phyloP scores from a whole-genome alignment of 2,888 invertebrate species.

The Spodoptera littoralis region DNA sequence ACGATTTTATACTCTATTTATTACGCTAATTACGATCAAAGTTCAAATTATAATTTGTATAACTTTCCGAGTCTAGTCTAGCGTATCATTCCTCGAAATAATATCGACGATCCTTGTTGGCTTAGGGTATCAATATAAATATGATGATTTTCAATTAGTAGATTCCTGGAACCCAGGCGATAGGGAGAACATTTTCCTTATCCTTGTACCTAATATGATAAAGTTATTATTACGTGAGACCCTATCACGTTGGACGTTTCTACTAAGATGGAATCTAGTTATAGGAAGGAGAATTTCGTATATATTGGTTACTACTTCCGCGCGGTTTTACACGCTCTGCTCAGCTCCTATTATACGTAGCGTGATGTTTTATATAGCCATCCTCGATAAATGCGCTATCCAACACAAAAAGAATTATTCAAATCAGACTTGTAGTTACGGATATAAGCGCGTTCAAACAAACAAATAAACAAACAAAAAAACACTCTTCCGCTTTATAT shows the following conservation, averaged over 20 bases:
- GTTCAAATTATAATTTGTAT: not conserved
- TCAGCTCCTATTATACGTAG: no score
- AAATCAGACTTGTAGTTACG: no score
- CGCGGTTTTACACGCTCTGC: no score
- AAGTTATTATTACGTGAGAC: conserved; percentile 4
- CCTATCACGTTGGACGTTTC: conserved; percentile 5
- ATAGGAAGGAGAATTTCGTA: not conserved
- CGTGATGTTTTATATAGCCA: no score
- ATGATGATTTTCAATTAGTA: conserved; percentile 24
- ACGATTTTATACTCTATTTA: no score
- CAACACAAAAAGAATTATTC: no score
- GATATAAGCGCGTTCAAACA: no score
- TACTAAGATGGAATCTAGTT: conserved; percentile 18
- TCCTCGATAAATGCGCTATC: no score
- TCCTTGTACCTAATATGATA: not conserved
- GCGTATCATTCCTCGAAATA: conserved; percentile 3
- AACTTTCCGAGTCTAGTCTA: not conserved
- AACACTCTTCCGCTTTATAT: no score
- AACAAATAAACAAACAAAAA: no score
- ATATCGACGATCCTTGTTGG: conserved; percentile 8
- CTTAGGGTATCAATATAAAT: conserved; percentile 17
- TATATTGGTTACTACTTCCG: conserved; percentile 10
- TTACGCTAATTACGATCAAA: no score
- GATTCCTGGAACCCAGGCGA: conserved; percentile 2
- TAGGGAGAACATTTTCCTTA: not conserved